Evolutionary conservation across 1,140 invertebrate species (phyloP), one percentile per base, ranked within the genome.

Genomic region (Acromyrmex echinatior): DNA sequence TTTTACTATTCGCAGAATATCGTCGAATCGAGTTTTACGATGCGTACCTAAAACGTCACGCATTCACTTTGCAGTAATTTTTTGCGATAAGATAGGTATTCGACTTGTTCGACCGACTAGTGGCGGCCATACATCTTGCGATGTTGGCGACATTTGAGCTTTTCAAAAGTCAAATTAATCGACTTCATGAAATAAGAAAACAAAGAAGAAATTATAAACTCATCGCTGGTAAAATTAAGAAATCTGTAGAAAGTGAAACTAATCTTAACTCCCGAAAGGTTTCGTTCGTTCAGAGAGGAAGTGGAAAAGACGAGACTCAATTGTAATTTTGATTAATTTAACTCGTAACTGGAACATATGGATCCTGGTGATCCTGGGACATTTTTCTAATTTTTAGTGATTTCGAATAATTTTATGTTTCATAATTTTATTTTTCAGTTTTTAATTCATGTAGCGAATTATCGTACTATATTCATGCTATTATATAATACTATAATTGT

Each of bases 51-150:
- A 63, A 62, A 79, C 9, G 5, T 51, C 14, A 14, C 45, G 18
- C n/a, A 7, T 80, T 70, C 45, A 53, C 12, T 35, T 70, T 56
- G 51, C 51, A 71, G 35, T 71, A 45, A 71, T 58, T 71, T 56
- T 14, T 25, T 25, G 21, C 51, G 78, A 70, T 39, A 71, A 81
- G 49, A 80, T 68, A 49, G 21, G 10, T 63, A 70, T 25, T 0
- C 10, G 53, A 58, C 16, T 81, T 25, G 58, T 18, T 45, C 14
- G n/a, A 3, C 6, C 1, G 7, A 45, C 31, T 66, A 12, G n/a
- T 53, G 14, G 53, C 31, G 21, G 5, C 0, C 21, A 21, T 14
- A 21, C 12, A 49, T 70, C n/a, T 49, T 5, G 66, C 4, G n/a
- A 68, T 25, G n/a, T n/a, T 7, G 39, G n/a, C n/a, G n/a, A 49